Conservation (phyloP, 2,888 invertebrate genomes). For the Cephus nigrinus region DNA sequence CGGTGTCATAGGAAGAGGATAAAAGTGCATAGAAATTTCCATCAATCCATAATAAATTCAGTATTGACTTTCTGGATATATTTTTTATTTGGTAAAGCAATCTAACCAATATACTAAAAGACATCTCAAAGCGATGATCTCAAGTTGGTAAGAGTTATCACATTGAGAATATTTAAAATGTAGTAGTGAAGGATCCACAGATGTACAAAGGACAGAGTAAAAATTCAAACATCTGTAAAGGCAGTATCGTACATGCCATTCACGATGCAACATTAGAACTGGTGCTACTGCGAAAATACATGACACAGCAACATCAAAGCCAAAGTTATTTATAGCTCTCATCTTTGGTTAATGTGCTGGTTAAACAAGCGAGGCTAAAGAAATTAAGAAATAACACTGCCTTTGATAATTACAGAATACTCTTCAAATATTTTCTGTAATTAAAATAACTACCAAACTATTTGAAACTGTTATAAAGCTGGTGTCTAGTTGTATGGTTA, state of each 20-base stretch:
- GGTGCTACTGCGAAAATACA: not conserved
- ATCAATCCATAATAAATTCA: not conserved
- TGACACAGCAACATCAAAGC: not conserved
- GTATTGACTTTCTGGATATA: not conserved
- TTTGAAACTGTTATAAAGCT: not conserved
- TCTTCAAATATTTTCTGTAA: not conserved
- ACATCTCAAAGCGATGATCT: not conserved
- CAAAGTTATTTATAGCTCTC: not conserved
- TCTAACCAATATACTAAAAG: not conserved
- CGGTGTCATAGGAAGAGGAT: not conserved
- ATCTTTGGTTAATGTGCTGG: not conserved
- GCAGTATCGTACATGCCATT: not conserved
- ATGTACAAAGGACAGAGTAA: not conserved
- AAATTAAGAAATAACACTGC: not conserved
- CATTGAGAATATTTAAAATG: not conserved
- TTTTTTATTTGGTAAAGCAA: not conserved
- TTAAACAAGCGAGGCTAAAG: not conserved
- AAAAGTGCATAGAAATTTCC: not conserved
- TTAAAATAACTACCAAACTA: not conserved
- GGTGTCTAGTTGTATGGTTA: not conserved
- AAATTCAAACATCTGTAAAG: not conserved
- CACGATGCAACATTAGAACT: not conserved
- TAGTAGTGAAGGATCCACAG: not conserved
- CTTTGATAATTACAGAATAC: not conserved
- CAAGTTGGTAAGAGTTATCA: slow-evolving; percentile 15